phyloP scores from a whole-genome alignment of 2,888 invertebrate genomes.

The Pandemis cinnamomeana region DNA sequence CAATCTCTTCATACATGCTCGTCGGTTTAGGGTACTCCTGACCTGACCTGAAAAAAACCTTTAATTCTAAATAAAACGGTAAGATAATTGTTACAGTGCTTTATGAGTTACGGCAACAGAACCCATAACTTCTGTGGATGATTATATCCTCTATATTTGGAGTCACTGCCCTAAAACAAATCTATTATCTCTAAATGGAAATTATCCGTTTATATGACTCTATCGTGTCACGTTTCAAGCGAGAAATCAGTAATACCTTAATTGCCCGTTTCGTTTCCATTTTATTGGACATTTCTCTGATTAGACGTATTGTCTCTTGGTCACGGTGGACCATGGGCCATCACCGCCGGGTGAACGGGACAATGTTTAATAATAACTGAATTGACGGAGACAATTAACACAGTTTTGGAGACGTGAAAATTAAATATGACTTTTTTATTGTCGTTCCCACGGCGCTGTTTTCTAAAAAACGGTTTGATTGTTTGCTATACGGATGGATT shows the following conservation, averaged over 20 bases:
- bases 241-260: constrained; percentile 38
- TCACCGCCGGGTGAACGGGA: constrained; percentile 29
- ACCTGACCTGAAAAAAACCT: too few relatives aligned
- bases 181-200: constrained; percentile 7
- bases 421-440: constrained; percentile 16
- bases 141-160: constrained; percentile 7
- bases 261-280: constrained; percentile 15
- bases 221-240: constrained; percentile 22
- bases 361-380: constrained; percentile 37
- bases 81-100: not conserved
- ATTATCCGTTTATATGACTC: constrained; percentile 20
- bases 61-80: too few relatives aligned
- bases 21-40: too few relatives aligned
- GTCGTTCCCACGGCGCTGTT: constrained; percentile 27
- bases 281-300: constrained; percentile 29
- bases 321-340: constrained; percentile 26
- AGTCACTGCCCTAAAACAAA: constrained; percentile 11
- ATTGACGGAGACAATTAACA: constrained; percentile 34
- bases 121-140: constrained; percentile 8
- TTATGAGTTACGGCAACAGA: too few relatives aligned
- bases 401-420: constrained; percentile 8
- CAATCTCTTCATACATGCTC: too few relatives aligned
- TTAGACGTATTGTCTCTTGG: constrained; percentile 27
- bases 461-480: not conserved
- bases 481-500: not conserved